Evolutionary conservation across 2,797 vertebrate genomes (phyloP).

Genomic region (Decapterus maruadsi): DNA sequence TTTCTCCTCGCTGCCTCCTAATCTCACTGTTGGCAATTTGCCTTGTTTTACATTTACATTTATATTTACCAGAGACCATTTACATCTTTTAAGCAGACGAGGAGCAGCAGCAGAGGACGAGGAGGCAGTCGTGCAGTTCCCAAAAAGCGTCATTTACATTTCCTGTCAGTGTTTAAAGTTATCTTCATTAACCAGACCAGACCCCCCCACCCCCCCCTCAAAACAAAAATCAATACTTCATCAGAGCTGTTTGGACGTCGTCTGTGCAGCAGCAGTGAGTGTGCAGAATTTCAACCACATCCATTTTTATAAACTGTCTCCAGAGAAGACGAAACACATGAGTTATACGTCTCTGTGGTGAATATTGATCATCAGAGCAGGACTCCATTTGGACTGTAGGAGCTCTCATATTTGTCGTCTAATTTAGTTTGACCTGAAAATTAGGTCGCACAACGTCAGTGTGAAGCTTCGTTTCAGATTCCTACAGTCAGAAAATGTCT

Average conservation of each 20-base stretch:
- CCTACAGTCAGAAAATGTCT: not conserved
- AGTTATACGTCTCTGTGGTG: not conserved
- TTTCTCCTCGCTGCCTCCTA: slow-evolving; percentile 17
- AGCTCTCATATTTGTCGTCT: not conserved
- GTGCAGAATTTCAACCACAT: slow-evolving; percentile 27
- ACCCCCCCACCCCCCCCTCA: no score
- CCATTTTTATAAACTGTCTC: slow-evolving; percentile 33
- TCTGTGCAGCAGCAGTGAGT: slow-evolving; percentile 24
- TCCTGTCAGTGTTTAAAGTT: slow-evolving; percentile 40
- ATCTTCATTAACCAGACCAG: slow-evolving; percentile 54
- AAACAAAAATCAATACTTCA: slow-evolving; percentile 63
- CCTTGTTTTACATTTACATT: slow-evolving; percentile 37
- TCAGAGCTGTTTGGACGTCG: slow-evolving; percentile 43
- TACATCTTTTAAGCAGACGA: not conserved
- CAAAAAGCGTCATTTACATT: slow-evolving; percentile 31
- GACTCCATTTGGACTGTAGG: not conserved
- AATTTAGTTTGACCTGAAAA: not conserved
- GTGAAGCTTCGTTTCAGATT: not conserved
- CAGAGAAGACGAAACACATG: not conserved
- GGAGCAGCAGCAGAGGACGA: not conserved
- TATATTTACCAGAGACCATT: slow-evolving; percentile 38
- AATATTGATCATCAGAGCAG: slow-evolving; percentile 14
- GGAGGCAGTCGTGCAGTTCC: not conserved
- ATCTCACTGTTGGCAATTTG: slow-evolving; percentile 34
- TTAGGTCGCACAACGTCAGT: not conserved